Base-by-base conservation (phyloP, 1,140 invertebrate genomes). In the Pomacea maculata region DNA sequence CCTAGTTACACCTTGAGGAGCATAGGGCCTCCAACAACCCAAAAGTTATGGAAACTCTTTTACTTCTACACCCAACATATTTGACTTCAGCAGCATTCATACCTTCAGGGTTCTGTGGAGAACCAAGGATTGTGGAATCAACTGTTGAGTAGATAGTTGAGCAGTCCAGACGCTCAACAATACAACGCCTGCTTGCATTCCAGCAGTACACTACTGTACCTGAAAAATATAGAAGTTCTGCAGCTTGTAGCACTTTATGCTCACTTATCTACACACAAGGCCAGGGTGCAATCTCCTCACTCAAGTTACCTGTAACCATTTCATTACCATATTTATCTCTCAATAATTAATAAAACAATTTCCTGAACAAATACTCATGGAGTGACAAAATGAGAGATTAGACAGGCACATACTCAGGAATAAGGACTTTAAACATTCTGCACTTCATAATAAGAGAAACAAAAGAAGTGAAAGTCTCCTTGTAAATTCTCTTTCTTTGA, bases 121-220 rank as follows among this genome's bases (percentile, higher is more conserved):
- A 71, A 5, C 71, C 68, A 67, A 80, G 19, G 10, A 70, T 52
- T 17, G 79, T 52, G 25, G 81, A 75, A n/a, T 85, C 84, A 52
- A 83, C 83, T 25, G 82, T 82, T 15, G 85, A 83, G 15, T 85
- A 83, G 57, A 87, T 82, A 61, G 84, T 80, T n/a, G 84, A 84
- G 73, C 84, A 85, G 78, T 87, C 84, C n/a, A 87, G 80, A 52
- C 82, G 71, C 6, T 80, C 78, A n/a, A 82, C 76, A 34, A 86
- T 81, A 4, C 19, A 52, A 25, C 67, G 72, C 19, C 70, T 82
- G 9, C 83, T 72, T 57, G 79, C 70, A 75, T 84, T 75, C 83
- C 83, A 86, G 29, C 82, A 78, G 74, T 80, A 80, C 21, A 86
- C 75, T 54, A 80, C 75, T 34, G 81, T 83, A 63, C 85, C 85